A percentile compares a stretch with the other conserved stretches of the same genome.
These are phyloP conservation scores for Gavia stellata DNA, from an alignment of 2,113 vertebrate species.

Conservation along the genomic window DNA sequence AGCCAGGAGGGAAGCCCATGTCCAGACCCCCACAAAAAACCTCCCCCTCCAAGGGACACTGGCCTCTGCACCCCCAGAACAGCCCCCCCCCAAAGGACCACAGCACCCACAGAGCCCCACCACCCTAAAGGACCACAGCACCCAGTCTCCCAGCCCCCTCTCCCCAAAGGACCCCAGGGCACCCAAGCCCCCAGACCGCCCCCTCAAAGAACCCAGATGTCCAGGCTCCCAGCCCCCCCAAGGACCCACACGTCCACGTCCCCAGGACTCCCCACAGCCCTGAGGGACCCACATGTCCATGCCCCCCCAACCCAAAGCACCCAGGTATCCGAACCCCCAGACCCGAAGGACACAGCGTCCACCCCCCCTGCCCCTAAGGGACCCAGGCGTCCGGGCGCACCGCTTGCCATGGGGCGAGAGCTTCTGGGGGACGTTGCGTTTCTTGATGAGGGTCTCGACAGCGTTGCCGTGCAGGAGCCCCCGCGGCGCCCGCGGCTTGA, in stretches of 20 bases:
- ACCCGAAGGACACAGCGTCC: not conserved
- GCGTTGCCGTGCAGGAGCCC: conserved; percentile 87
- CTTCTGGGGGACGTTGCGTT: conserved; percentile 93
- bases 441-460: conserved; percentile 95
- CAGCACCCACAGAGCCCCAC: not conserved
- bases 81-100: too few species aligned
- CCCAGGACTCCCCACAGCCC: too few species aligned
- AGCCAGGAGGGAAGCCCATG: too few species aligned
- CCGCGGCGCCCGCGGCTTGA: conserved; percentile 84
- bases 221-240: too few species aligned
- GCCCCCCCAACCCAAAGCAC: not conserved
- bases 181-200: not conserved
- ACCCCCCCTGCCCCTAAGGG: too few species aligned
- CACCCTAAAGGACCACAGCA: not conserved
- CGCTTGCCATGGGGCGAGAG: conserved; percentile 89
- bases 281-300: not conserved
- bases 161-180: not conserved
- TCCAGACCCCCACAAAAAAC: not conserved
- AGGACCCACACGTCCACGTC: not conserved
- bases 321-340: too few species aligned
- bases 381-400: conserved; percentile 38
- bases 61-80: too few species aligned
- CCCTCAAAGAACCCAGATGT: not conserved
- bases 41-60: not conserved
- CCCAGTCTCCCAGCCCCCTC: too few species aligned